Base-by-base conservation (phyloP, 2,888 invertebrate genomes). In the Plusia festucae region DNA sequence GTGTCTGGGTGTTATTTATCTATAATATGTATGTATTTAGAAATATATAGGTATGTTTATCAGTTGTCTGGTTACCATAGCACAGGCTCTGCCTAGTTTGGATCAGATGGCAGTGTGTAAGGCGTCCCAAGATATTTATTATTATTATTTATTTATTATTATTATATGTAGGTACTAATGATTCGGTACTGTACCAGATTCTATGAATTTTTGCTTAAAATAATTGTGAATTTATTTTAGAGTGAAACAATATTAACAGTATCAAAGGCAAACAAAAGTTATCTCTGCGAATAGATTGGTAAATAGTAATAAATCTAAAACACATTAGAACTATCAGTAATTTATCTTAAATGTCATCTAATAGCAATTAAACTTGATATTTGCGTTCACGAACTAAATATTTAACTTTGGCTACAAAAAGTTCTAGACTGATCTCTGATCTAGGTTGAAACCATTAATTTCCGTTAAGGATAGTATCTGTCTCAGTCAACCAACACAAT, bases 401-500 rank as follows among this genome's bases (percentile, higher is more conserved):
- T 70, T 74, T 60, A 53, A 62, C 52, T 49, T 59, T 56, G 65
- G 30, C 70, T 53, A 75, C 64, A 72, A 77, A 78, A 78, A 78
- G 34, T 59, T 46, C 51, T 57, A 34, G 64, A 57, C 60, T 52
- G 61, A 53, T 73, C 53, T 60, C 70, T 61, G 70, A 69, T 78
- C 57, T 58, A 65, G 77, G 77, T 69, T 67, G 20, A 44, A 53
- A 60, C 62, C 69, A 78, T 78, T 79, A 61, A 78, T 78, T 72
- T 78, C 76, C 67, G 67, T 78, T 76, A 78, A 61, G 34, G 56
- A 54, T 46, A 68, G 54, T 59, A 56, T 65, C 68, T 65, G 68
- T 76, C 73, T 72, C 44, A 15, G 70, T 44, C 49, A 60, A 70
- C 65, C 65, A 60, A 76, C 46, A 58, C 54, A 55, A 58, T 54